These are phyloP conservation scores for Drosophila simulans DNA, from an alignment of 1,140 invertebrate species.

Conservation along the genomic window DNA sequence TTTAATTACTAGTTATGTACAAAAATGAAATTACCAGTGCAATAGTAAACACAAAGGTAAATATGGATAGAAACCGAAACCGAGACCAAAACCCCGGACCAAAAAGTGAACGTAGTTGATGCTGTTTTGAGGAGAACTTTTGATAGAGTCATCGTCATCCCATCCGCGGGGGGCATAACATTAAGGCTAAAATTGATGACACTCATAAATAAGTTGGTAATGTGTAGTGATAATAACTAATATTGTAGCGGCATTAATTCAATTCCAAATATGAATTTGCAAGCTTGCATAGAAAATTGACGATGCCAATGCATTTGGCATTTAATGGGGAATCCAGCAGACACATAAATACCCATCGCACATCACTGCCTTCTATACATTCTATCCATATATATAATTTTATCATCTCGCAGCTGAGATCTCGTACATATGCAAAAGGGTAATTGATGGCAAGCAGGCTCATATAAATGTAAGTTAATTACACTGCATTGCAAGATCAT, in stretches of 20 bases:
- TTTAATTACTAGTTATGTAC: slow-evolving; percentile 59
- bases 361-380: neutral
- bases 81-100: neutral
- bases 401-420: neutral
- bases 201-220: slow-evolving; percentile 65
- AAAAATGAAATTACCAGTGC: slow-evolving; percentile 54
- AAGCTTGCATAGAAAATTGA: slow-evolving; percentile 41
- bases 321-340: slow-evolving; percentile 3
- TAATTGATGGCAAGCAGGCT: slow-evolving; percentile 45
- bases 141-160: slow-evolving; percentile 23
- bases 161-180: neutral
- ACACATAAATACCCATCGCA: slow-evolving; percentile 28
- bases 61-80: slow-evolving; percentile 34
- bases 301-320: neutral
- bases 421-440: slow-evolving; percentile 18
- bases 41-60: slow-evolving; percentile 29
- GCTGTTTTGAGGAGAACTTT: slow-evolving; percentile 2
- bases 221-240: slow-evolving; percentile 47
- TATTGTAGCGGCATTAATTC: slow-evolving; percentile 47
- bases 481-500: slow-evolving; percentile 7
- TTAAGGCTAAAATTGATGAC: slow-evolving; percentile 63
- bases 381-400: neutral
- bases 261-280: slow-evolving; percentile 19
- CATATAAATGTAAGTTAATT: slow-evolving; percentile 47
- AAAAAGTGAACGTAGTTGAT: slow-evolving; percentile 34